These are phyloP conservation scores for Rhagoletis zephyria DNA, from an alignment of 1,140 invertebrate genomes.

Conservation along the genomic window DNA sequence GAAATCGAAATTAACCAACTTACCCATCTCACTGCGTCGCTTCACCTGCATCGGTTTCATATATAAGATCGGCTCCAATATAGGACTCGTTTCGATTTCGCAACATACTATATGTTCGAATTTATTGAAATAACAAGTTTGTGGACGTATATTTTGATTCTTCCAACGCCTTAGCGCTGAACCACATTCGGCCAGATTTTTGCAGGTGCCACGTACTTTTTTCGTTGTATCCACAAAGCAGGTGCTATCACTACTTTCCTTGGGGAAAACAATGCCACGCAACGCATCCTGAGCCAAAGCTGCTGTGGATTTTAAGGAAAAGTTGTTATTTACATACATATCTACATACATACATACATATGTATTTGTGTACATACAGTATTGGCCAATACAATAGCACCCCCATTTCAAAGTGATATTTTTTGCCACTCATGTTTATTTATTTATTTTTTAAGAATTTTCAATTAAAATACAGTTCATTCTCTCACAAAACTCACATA, in stretches of 20 bases:
- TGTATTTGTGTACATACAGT: too few species aligned
- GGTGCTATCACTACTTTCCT: slow-evolving; percentile 57
- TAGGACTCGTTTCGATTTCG: slow-evolving; percentile 50
- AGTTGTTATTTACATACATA: not conserved
- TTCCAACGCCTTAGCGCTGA: slow-evolving; percentile 61
- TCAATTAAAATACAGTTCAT: too few species aligned
- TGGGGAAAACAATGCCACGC: slow-evolving; percentile 65
- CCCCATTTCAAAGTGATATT: too few species aligned
- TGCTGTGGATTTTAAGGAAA: not conserved
- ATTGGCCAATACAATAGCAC: too few species aligned
- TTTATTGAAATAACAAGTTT: slow-evolving; percentile 69
- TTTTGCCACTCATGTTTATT: too few species aligned
- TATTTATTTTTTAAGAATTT: too few species aligned
- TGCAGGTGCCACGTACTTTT: slow-evolving; percentile 60
- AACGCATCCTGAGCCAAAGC: slow-evolving; percentile 60
- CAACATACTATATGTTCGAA: slow-evolving; percentile 70
- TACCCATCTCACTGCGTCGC: slow-evolving; percentile 61
- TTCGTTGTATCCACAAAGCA: slow-evolving; percentile 62
- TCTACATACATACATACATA: too few species aligned
- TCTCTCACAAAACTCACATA: too few species aligned
- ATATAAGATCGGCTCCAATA: slow-evolving; percentile 10
- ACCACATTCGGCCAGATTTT: slow-evolving; percentile 63
- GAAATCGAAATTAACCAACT: not conserved
- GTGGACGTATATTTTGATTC: slow-evolving; percentile 59
- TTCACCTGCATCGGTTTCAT: slow-evolving; percentile 13